Evolutionary conservation across 2,888 invertebrate genomes (phyloP).

Genomic region (Agrochola lota): DNA sequence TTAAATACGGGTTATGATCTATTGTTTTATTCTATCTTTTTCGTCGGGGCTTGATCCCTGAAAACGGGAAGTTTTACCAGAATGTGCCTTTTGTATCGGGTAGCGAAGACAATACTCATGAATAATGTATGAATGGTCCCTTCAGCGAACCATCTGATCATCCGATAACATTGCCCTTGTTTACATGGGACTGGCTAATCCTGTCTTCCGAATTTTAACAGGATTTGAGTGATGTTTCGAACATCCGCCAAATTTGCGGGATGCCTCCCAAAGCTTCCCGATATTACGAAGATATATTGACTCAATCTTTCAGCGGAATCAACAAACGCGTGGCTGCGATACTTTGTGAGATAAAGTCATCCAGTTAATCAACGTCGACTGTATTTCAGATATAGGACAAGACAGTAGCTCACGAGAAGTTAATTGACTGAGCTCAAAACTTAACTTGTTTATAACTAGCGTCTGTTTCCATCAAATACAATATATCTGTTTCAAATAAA

Average conservation of each 20-base stretch:
- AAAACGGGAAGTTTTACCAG: slow-evolving; percentile 61
- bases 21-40: slow-evolving; percentile 62
- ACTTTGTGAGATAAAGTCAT: slow-evolving; percentile 60
- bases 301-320: slow-evolving; percentile 66
- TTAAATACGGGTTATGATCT: slow-evolving; percentile 59
- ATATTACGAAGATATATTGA: slow-evolving; percentile 76
- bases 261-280: slow-evolving; percentile 65
- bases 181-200: slow-evolving; percentile 85
- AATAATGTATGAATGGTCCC: slow-evolving; percentile 82
- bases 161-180: slow-evolving; percentile 84
- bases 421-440: slow-evolving; percentile 52
- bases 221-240: slow-evolving; percentile 82
- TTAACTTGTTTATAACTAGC: slow-evolving; percentile 55
- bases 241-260: slow-evolving; percentile 69
- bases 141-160: slow-evolving; percentile 82
- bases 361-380: slow-evolving; percentile 57
- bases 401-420: slow-evolving; percentile 45
- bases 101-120: slow-evolving; percentile 80
- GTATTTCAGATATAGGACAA: slow-evolving; percentile 48
- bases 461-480: slow-evolving; percentile 33
- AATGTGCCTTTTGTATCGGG: slow-evolving; percentile 74
- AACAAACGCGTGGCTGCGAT: slow-evolving; percentile 54
- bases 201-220: slow-evolving; percentile 84
- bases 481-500: slow-evolving; percentile 42
- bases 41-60: slow-evolving; percentile 49